Evolutionary conservation across 2,797 vertebrate genomes (phyloP).

Genomic region (Mustela erminea): DNA sequence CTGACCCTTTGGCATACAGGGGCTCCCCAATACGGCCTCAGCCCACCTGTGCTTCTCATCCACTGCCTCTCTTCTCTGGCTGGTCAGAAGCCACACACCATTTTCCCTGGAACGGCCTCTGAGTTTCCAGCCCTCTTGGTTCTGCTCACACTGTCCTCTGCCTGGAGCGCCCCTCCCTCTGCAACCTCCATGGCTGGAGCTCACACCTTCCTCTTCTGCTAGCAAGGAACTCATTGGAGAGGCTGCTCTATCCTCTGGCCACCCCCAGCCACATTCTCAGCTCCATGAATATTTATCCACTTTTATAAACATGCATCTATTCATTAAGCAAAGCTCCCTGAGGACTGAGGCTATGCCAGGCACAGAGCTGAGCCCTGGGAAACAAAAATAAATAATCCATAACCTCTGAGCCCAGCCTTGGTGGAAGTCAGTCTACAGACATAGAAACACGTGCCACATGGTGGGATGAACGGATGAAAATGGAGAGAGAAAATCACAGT

Average conservation of each 20-base stretch:
- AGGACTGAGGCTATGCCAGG: background rate
- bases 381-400: background rate
- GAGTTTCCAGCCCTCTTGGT: background rate
- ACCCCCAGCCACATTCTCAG: background rate
- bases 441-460: accelerated
- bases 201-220: background rate
- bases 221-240: background rate
- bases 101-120: accelerated
- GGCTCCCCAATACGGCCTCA: background rate
- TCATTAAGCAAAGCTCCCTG: background rate
- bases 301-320: background rate
- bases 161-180: accelerated
- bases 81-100: background rate
- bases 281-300: background rate
- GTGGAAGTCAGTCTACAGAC: background rate
- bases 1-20: accelerated
- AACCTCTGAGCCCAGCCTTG: background rate
- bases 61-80: background rate
- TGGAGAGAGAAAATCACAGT: background rate
- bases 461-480: accelerated
- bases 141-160: accelerated
- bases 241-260: background rate
- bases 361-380: background rate
- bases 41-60: background rate
- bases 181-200: background rate